A percentile compares a stretch with the other conserved stretches of the same genome.
Conservation (phyloP, 2,888 invertebrate species). For the Meghimatium bilineatum region DNA sequence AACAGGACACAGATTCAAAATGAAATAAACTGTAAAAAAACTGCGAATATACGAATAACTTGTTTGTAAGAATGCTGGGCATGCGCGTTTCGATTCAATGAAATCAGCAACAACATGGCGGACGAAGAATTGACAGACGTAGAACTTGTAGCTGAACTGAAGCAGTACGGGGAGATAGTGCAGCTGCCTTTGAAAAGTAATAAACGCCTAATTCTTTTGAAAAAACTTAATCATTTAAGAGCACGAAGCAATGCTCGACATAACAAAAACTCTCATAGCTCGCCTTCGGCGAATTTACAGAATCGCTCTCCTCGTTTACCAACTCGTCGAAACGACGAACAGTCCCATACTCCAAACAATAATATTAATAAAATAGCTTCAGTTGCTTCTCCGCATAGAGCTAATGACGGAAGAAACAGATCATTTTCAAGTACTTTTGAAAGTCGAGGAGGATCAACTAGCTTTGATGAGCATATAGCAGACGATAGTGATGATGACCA, state of each 20-base stretch:
- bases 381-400: not conserved
- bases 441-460: slow-evolving; percentile 19
- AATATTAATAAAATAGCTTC: not conserved
- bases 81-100: slow-evolving; percentile 19
- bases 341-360: not conserved
- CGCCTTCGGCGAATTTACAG: slow-evolving; percentile 39
- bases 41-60: slow-evolving; percentile 11
- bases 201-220: slow-evolving; percentile 64
- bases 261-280: not conserved
- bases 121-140: slow-evolving; percentile 62
- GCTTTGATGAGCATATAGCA: slow-evolving; percentile 51
- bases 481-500: slow-evolving; percentile 53
- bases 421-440: slow-evolving; percentile 3
- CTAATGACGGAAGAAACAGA: not conserved
- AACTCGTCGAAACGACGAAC: not conserved
- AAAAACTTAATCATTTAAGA: slow-evolving; percentile 68
- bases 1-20: too few relatives aligned
- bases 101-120: slow-evolving; percentile 63
- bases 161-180: slow-evolving; percentile 64
- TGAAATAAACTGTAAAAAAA: too few relatives aligned
- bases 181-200: slow-evolving; percentile 63
- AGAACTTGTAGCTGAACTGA: slow-evolving; percentile 62
- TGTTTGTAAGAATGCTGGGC: slow-evolving; percentile 18
- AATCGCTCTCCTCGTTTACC: slow-evolving; percentile 54
- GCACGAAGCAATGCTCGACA: slow-evolving; percentile 51